Percentiles rank a stretch among this genome's conserved stretches.
Conservation (phyloP, 2,888 invertebrate genomes). For the Rosalia funebris region DNA sequence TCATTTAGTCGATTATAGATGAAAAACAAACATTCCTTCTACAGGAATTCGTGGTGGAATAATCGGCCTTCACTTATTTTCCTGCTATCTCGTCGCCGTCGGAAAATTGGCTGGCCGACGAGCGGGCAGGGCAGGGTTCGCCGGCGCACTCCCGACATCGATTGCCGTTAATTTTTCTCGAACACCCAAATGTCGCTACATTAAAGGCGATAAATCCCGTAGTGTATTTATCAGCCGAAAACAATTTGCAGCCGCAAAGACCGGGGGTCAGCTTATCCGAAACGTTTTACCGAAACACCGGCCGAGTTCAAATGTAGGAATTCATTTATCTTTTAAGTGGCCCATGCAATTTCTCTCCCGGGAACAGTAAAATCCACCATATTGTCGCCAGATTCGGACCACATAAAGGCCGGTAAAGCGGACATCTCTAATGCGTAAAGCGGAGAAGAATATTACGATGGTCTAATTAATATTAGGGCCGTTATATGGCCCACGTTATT, state of each 20-base stretch:
- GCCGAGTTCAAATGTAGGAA: slow-evolving; percentile 44
- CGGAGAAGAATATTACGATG: neutral
- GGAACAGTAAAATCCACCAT: slow-evolving; percentile 37
- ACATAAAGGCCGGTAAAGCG: slow-evolving; percentile 24
- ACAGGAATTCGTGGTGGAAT: too few species aligned
- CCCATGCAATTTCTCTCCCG: slow-evolving; percentile 39
- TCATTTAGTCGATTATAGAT: too few species aligned
- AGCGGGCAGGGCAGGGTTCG: neutral
- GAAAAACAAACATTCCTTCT: too few species aligned
- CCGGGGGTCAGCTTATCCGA: slow-evolving; percentile 40
- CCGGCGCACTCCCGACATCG: neutral
- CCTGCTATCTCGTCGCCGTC: too few species aligned
- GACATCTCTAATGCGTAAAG: slow-evolving; percentile 23
- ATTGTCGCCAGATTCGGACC: slow-evolving; percentile 39
- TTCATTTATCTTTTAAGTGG: slow-evolving; percentile 44
- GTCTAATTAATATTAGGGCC: neutral
- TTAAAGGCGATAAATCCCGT: slow-evolving; percentile 34
- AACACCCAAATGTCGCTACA: slow-evolving; percentile 23
- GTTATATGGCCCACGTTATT: neutral
- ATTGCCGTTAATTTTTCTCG: slow-evolving; percentile 8
- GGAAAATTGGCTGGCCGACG: neutral
- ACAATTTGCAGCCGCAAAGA: slow-evolving; percentile 40
- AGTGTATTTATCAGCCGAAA: slow-evolving; percentile 41
- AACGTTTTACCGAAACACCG: slow-evolving; percentile 32
- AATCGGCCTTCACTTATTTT: too few species aligned